Conservation (phyloP, 2,113 vertebrate species). For the Daboia siamensis region DNA sequence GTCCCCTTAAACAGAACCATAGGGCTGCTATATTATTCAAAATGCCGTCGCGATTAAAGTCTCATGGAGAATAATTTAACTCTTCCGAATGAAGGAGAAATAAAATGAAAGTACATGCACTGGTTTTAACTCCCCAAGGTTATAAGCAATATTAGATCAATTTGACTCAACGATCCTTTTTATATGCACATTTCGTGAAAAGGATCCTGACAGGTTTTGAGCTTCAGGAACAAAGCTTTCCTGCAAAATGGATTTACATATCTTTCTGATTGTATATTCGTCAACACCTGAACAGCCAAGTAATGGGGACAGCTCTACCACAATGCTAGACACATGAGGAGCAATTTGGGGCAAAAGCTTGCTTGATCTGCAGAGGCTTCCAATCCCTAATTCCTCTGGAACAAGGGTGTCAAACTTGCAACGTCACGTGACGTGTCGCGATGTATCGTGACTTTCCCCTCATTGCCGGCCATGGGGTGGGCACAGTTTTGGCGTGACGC, state of each 20-base stretch:
- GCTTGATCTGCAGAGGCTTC: too few relatives aligned
- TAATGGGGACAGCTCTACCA: too few relatives aligned
- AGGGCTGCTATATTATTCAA: neutral
- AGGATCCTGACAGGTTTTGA: neutral
- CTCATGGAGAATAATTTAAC: neutral
- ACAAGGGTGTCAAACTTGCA: too few relatives aligned
- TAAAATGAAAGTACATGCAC: neutral
- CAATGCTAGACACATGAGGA: too few relatives aligned
- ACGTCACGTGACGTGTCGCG: too few relatives aligned
- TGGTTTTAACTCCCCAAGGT: neutral
- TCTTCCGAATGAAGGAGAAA: neutral
- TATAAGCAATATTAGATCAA: neutral
- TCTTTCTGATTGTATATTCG: neutral
- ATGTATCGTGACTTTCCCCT: too few relatives aligned
- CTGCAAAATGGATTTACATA: neutral
- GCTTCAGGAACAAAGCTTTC: rapidly evolving
- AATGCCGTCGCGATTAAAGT: neutral
- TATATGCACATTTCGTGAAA: neutral
- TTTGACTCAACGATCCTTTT: neutral
- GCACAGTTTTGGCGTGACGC: too few relatives aligned
- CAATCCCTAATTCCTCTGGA: too few relatives aligned
- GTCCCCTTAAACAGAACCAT: neutral
- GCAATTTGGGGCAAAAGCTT: too few relatives aligned
- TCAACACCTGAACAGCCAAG: neutral
- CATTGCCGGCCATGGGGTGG: too few relatives aligned